Percentiles rank a stretch among this genome's conserved stretches.
Conservation (phyloP, 2,113 vertebrate species). For the Martes martes region DNA sequence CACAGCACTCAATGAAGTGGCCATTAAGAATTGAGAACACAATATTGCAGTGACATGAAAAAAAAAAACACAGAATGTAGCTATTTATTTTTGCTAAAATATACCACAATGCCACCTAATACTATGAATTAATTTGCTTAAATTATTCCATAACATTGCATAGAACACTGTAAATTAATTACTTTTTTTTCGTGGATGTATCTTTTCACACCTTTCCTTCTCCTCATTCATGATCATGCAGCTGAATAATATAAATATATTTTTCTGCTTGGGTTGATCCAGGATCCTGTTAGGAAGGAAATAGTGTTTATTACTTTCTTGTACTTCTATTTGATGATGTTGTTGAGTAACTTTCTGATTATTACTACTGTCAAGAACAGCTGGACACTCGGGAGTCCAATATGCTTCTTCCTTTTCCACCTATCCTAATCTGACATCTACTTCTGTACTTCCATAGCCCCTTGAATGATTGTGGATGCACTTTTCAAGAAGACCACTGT, state of each 20-base stretch:
- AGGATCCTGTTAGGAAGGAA: neutral
- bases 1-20: neutral
- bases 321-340: neutral
- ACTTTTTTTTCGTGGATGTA: neutral
- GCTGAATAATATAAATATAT: neutral
- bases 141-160: neutral
- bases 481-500: neutral
- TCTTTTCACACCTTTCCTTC: neutral
- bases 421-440: conserved; percentile 54
- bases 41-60: neutral
- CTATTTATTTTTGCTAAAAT: neutral
- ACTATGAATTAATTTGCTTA: neutral
- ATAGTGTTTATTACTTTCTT: neutral
- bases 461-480: neutral
- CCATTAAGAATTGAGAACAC: neutral
- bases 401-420: conserved; percentile 51
- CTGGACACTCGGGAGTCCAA: neutral
- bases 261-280: neutral
- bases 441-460: conserved; percentile 18
- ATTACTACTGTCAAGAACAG: neutral
- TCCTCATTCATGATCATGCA: neutral
- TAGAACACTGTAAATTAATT: neutral
- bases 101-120: neutral
- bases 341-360: neutral
- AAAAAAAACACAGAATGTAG: neutral